phyloP scores from a whole-genome alignment of 2,888 invertebrate genomes.

The Neoascia interrupta region DNA sequence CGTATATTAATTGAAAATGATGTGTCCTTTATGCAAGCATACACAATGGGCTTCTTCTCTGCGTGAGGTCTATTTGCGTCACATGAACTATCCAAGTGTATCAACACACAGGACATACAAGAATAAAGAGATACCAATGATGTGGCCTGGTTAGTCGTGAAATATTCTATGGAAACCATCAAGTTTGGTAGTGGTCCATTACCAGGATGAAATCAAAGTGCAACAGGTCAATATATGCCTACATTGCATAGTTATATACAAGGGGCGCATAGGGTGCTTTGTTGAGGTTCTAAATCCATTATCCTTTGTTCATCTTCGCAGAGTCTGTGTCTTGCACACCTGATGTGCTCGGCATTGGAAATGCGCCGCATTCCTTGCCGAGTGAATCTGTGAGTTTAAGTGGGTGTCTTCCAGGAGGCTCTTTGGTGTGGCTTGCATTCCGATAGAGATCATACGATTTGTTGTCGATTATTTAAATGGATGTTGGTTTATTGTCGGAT shows the following conservation, averaged over 20 bases:
- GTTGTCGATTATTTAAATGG: conserved; percentile 42
- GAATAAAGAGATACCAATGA: too few relatives aligned
- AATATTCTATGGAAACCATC: conserved; percentile 1
- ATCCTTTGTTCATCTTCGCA: background rate
- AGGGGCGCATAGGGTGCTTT: conserved; percentile 26
- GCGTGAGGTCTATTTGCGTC: too few relatives aligned
- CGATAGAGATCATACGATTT: conserved; percentile 1
- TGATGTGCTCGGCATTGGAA: too few relatives aligned
- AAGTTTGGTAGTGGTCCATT: background rate
- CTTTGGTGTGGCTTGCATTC: too few relatives aligned
- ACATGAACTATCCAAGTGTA: too few relatives aligned
- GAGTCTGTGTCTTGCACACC: too few relatives aligned
- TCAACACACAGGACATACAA: too few relatives aligned
- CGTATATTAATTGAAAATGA: conserved; percentile 50
- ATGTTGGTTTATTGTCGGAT: conserved; percentile 44
- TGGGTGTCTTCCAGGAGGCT: background rate
- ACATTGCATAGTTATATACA: too few relatives aligned
- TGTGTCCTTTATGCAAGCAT: conserved; percentile 46
- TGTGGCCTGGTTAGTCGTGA: conserved; percentile 4
- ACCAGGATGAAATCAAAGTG: conserved; percentile 24
- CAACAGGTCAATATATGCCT: conserved; percentile 50
- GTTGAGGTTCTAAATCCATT: conserved; percentile 41
- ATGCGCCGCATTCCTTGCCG: background rate
- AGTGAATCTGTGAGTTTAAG: background rate
- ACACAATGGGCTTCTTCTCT: too few relatives aligned